phyloP scores from a whole-genome alignment of 2,888 invertebrate species.

The Sinopyrophorus schimmeli region DNA sequence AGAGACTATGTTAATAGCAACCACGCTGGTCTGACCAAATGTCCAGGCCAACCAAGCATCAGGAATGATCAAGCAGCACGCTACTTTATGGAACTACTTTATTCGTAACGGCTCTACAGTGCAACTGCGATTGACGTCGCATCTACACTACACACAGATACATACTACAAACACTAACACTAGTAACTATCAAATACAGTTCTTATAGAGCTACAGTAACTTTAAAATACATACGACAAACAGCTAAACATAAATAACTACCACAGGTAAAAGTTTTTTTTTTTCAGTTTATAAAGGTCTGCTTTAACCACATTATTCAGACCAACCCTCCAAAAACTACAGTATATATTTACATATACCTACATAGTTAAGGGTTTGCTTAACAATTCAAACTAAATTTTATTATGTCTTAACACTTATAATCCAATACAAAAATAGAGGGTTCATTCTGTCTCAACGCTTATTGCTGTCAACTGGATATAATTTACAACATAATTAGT shows the following conservation, averaged over 20 bases:
- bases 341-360: slow-evolving; percentile 41
- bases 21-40: slow-evolving; percentile 42
- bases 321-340: slow-evolving; percentile 51
- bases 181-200: slow-evolving; percentile 48
- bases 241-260: slow-evolving; percentile 51
- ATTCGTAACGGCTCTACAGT: slow-evolving; percentile 60
- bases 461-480: slow-evolving; percentile 57
- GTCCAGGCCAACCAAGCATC: slow-evolving; percentile 42
- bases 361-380: slow-evolving; percentile 45
- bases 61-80: slow-evolving; percentile 56
- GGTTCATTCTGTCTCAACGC: slow-evolving; percentile 57
- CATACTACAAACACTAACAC: slow-evolving; percentile 54
- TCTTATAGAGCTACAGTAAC: slow-evolving; percentile 53
- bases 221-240: slow-evolving; percentile 55
- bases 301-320: slow-evolving; percentile 42
- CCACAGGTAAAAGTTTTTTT: slow-evolving; percentile 35
- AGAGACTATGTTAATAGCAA: slow-evolving; percentile 45
- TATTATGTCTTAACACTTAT: slow-evolving; percentile 42
- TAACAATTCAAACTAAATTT: slow-evolving; percentile 48
- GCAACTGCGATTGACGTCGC: slow-evolving; percentile 51
- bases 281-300: too few species aligned
- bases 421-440: slow-evolving; percentile 59
- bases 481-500: slow-evolving; percentile 37
- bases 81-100: slow-evolving; percentile 62
- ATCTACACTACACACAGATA: slow-evolving; percentile 57